Conservation (phyloP, 2,888 invertebrate genomes). For the Pachydiplax longipennis region DNA sequence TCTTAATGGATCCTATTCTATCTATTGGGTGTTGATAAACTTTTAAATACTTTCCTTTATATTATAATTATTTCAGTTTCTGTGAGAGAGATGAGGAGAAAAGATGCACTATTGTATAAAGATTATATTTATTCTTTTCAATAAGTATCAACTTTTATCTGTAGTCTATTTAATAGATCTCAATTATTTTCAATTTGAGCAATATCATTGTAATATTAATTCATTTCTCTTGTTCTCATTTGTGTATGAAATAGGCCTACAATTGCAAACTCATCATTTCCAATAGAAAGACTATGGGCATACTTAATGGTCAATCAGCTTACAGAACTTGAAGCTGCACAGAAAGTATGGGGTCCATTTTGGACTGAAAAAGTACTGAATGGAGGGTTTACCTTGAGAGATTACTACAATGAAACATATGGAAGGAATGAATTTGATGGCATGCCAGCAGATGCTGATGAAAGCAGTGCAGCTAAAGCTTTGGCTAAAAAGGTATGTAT, state of each 20-base stretch:
- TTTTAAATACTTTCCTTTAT: no score
- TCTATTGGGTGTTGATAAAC: no score
- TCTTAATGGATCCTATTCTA: no score
- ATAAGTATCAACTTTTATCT: no score
- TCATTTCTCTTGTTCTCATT: no score
- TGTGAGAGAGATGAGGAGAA: no score
- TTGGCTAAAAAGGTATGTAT: not conserved
- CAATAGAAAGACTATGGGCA: constrained; percentile 70
- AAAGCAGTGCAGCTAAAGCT: not conserved
- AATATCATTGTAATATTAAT: no score
- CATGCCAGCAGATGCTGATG: not conserved
- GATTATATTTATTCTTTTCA: no score
- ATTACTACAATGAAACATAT: not conserved
- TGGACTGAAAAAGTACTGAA: not conserved
- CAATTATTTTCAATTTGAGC: no score
- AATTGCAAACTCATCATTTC: constrained; percentile 51
- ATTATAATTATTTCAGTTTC: no score
- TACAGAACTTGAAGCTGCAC: not conserved
- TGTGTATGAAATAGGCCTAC: not conserved
- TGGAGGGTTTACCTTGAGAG: not conserved
- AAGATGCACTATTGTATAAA: no score
- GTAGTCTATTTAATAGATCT: no score
- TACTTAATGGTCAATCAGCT: constrained; percentile 72
- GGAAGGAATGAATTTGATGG: not conserved
- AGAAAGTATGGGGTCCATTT: constrained; percentile 3